Base-by-base conservation (phyloP, 2,113 vertebrate genomes). In the Antigone vipio region DNA sequence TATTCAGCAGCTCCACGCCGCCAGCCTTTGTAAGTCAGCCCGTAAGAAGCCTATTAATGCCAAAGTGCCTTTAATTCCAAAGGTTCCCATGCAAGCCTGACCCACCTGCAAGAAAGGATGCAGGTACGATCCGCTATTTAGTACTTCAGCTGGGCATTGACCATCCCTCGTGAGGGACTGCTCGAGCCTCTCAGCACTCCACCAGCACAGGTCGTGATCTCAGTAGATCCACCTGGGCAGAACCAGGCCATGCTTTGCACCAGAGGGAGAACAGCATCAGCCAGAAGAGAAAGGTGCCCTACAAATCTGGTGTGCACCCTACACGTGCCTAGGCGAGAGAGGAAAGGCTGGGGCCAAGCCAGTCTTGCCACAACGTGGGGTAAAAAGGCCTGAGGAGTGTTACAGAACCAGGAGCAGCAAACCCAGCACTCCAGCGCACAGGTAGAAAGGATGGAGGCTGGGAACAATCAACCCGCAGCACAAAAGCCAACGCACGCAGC, bases 121-220 rank as follows among this genome's bases (percentile, higher is more conserved):
- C 18, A 8, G 45, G 14, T 15, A 34, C 3, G 29, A 56, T 14
- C 42, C 6, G 5, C 29, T 42, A 2, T 12, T 55, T 42, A 30
- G 35, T 8, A 6, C 40, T 45, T 30, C 9, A 13, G 38, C 3
- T 29, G n/a, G n/a, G 49, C 38, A 9, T 35, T 21, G 19, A 22
- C 9, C 27, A 17, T 5, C 42, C 56, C 40, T 59, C 8, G 2
- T 1, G 2, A 74, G 15, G 44, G n/a, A n/a, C 40, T 4, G 3
- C 53, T 22, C 5, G 23, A 62, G 56, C 40, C 35, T 53, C 84
- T 35, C 58, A 21, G 1, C 30, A 2, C 56, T 8, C 42, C 67
- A 26, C 5, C 68, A 45, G 53, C 71, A 63, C 30, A 67, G 34
- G 14, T 55, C 18, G 2, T 1, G 19, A 29, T 29, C 67, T 74